Evolutionary conservation across 2,888 invertebrate genomes (phyloP).

Genomic region (Tryphoninae sp.): DNA sequence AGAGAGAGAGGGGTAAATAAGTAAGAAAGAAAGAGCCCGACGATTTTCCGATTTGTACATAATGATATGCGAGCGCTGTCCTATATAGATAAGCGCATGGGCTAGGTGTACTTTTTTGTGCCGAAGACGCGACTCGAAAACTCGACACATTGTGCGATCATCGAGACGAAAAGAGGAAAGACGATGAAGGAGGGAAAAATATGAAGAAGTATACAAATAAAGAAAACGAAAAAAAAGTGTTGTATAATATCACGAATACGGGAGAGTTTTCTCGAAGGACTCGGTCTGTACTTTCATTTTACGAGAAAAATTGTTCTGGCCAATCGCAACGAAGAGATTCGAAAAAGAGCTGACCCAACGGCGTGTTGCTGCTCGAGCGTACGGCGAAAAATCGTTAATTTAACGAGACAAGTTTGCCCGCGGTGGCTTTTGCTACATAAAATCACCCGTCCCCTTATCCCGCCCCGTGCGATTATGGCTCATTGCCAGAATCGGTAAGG

Average conservation of each 20-base stretch:
- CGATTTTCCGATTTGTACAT: conserved; percentile 61
- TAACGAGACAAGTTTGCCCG: conserved; percentile 58
- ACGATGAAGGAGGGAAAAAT: neutral
- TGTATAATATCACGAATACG: conserved; percentile 33
- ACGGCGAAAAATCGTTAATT: conserved; percentile 60
- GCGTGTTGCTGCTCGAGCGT: conserved; percentile 30
- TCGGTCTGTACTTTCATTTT: conserved; percentile 20
- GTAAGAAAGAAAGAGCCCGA: conserved; percentile 31
- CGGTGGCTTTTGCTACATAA: conserved; percentile 45
- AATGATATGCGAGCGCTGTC: conserved; percentile 58
- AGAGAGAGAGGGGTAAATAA: conserved; percentile 17
- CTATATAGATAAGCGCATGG: conserved; percentile 34
- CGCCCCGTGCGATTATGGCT: conserved; percentile 27
- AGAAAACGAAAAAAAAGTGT: neutral
- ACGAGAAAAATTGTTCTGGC: conserved; percentile 37
- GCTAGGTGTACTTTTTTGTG: conserved; percentile 37
- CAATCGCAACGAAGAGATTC: conserved; percentile 29
- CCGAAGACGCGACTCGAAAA: conserved; percentile 38
- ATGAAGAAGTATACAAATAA: conserved; percentile 4
- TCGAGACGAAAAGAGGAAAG: neutral
- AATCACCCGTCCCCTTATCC: conserved; percentile 36
- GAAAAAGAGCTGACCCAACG: conserved; percentile 6
- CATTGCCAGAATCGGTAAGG: conserved; percentile 22
- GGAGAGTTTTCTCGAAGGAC: conserved; percentile 34
- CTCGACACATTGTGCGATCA: neutral